A percentile compares a stretch with the other conserved stretches of the same genome.
Evolutionary conservation across 2,888 invertebrate species (phyloP).

Genomic region (Metacarcinus magister): DNA sequence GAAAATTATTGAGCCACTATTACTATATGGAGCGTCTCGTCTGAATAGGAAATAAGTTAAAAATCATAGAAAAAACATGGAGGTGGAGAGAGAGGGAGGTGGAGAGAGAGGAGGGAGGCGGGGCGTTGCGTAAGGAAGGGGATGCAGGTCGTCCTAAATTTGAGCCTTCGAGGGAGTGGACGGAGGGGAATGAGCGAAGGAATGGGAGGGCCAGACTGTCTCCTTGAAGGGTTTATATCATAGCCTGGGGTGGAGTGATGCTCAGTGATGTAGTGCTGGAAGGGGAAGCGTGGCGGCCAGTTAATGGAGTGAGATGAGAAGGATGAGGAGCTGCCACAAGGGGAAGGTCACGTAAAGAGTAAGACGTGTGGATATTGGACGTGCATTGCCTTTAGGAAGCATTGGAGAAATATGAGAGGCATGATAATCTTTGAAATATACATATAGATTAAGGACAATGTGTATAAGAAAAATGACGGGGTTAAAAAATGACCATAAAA

Average conservation of each 20-base stretch:
- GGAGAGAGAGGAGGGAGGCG: background rate
- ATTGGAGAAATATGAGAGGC: too few relatives aligned
- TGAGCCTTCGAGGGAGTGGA: background rate
- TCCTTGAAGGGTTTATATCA: constrained; percentile 16
- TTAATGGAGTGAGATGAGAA: background rate
- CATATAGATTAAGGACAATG: background rate
- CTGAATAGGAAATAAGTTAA: background rate
- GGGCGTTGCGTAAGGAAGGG: background rate
- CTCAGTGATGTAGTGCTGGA: background rate
- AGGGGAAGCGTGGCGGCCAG: background rate
- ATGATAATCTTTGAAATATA: too few relatives aligned
- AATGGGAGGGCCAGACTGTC: background rate
- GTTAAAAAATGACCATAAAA: background rate
- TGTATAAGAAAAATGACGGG: background rate
- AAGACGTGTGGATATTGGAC: background rate
- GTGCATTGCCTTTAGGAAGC: too few relatives aligned
- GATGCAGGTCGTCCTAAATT: constrained; percentile 29
- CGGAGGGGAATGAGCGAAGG: background rate
- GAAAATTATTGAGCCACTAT: background rate
- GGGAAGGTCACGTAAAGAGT: background rate
- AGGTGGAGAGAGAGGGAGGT: background rate
- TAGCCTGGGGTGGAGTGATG: constrained; percentile 15
- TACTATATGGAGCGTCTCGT: background rate
- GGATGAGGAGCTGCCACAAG: background rate
- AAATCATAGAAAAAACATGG: background rate